These are phyloP conservation scores for Andricus curvator DNA, from an alignment of 2,888 invertebrate species.

Conservation along the genomic window DNA sequence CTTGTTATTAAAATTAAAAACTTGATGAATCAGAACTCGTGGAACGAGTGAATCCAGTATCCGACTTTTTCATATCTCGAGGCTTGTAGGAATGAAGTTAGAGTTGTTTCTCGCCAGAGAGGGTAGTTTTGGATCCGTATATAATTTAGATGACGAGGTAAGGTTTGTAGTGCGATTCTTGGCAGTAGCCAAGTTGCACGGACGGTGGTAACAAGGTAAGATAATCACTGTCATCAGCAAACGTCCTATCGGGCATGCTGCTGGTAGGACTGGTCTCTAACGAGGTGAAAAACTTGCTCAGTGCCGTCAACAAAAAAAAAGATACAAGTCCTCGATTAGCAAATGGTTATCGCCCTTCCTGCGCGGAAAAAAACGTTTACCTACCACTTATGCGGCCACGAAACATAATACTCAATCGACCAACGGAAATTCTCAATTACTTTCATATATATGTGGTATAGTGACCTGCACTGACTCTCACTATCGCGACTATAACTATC, in stretches of 20 bases:
- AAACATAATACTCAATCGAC: conserved; percentile 38
- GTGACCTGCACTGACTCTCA: conserved; percentile 34
- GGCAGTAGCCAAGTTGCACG: not conserved
- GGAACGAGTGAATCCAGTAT: not conserved
- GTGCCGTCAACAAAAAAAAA: conserved; percentile 37
- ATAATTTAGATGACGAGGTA: conserved; percentile 1
- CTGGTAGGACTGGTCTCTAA: conserved; percentile 43
- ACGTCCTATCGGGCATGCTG: conserved; percentile 38
- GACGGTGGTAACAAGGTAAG: conserved; percentile 43
- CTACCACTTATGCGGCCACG: conserved; percentile 43
- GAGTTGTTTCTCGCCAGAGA: not conserved
- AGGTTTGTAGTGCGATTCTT: conserved; percentile 1
- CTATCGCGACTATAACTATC: not conserved
- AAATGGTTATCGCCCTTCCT: conserved; percentile 44
- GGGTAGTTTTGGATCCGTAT: not conserved
- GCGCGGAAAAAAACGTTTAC: conserved; percentile 37
- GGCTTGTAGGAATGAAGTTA: conserved; percentile 33
- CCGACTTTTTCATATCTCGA: not conserved
- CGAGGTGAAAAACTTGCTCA: conserved; percentile 46
- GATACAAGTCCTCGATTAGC: conserved; percentile 44
- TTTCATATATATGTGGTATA: not conserved
- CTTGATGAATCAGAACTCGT: not conserved
- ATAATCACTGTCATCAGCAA: conserved; percentile 48
- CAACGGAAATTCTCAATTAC: conserved; percentile 37
- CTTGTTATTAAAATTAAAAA: not conserved